Evolutionary conservation across 2,797 vertebrate species (phyloP).

Genomic region (Myiothlypis coronata): DNA sequence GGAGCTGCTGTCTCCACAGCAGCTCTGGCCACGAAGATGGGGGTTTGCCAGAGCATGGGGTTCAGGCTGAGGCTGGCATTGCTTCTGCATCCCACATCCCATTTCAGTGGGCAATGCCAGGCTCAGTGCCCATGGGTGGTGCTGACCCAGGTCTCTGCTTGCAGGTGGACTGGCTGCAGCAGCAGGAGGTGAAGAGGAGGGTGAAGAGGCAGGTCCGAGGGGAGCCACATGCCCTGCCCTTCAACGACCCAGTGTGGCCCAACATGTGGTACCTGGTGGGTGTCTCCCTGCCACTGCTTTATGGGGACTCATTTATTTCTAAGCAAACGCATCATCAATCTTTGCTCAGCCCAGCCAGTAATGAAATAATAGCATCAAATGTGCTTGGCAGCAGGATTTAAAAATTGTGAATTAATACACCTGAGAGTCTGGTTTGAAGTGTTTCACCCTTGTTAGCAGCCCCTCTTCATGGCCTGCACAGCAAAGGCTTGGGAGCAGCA

Average conservation of each 20-base stretch:
- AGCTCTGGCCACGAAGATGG: not conserved
- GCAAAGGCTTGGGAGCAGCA: not conserved
- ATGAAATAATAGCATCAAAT: not conserved
- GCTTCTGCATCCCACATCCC: not conserved
- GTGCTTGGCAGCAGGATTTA: not conserved
- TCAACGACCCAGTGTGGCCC: slow-evolving; percentile 91
- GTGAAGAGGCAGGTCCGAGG: slow-evolving; percentile 80
- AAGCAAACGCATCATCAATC: not conserved
- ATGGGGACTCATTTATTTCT: not conserved
- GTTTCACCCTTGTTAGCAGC: not conserved
- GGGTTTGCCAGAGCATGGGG: rapidly evolving
- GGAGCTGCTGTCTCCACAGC: not conserved
- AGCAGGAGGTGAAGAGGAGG: slow-evolving; percentile 86
- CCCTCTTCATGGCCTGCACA: not conserved
- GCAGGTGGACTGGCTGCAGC: slow-evolving; percentile 88
- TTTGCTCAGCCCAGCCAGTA: not conserved
- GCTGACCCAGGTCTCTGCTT: not conserved
- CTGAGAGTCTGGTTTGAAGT: not conserved
- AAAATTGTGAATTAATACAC: not conserved
- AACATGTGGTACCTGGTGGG: slow-evolving; percentile 96
- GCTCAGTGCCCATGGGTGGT: rapidly evolving
- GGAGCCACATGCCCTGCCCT: slow-evolving; percentile 74
- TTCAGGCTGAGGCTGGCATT: not conserved
- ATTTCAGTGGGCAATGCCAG: rapidly evolving
- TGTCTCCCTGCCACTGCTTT: not conserved